Evolutionary conservation across 1,140 invertebrate species (phyloP).

Genomic region (Rhyzopertha dominica): DNA sequence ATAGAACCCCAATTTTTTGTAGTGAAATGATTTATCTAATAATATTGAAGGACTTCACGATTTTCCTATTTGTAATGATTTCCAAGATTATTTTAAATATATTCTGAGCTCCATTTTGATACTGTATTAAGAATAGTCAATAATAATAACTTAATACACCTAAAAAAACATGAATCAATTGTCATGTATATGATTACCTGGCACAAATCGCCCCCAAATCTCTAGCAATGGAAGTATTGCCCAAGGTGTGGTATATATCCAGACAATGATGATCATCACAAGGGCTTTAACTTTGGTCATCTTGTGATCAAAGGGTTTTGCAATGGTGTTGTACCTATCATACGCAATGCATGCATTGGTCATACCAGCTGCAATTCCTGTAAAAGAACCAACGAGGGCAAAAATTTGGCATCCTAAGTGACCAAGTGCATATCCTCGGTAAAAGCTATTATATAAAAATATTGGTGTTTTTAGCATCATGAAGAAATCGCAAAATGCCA

Average conservation of each 20-base stretch:
- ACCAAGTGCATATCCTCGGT: slow-evolving; percentile 69
- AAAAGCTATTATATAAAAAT: slow-evolving; percentile 82
- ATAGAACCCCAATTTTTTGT: too few species aligned
- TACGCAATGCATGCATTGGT: slow-evolving; percentile 64
- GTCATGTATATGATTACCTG: too few species aligned
- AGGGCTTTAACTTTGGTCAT: slow-evolving; percentile 69
- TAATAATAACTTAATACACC: too few species aligned
- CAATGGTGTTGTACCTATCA: slow-evolving; percentile 67
- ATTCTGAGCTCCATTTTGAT: too few species aligned
- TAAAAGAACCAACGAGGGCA: slow-evolving; percentile 67
- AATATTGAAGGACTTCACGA: too few species aligned
- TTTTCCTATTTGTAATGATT: too few species aligned
- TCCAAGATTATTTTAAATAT: too few species aligned
- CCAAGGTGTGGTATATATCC: slow-evolving; percentile 76
- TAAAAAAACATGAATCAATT: too few species aligned
- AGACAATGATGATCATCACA: slow-evolving; percentile 65
- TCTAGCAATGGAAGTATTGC: slow-evolving; percentile 69
- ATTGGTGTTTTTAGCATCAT: slow-evolving; percentile 85
- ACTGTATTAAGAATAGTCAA: too few species aligned
- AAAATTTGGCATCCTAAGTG: slow-evolving; percentile 73
- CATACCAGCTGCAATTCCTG: slow-evolving; percentile 72
- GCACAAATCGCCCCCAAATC: slow-evolving; percentile 77
- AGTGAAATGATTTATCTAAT: too few species aligned
- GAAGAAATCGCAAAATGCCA: slow-evolving; percentile 80
- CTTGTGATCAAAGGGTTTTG: slow-evolving; percentile 74